phyloP scores from a whole-genome alignment of 2,888 invertebrate species.

The Apamea sordens region DNA sequence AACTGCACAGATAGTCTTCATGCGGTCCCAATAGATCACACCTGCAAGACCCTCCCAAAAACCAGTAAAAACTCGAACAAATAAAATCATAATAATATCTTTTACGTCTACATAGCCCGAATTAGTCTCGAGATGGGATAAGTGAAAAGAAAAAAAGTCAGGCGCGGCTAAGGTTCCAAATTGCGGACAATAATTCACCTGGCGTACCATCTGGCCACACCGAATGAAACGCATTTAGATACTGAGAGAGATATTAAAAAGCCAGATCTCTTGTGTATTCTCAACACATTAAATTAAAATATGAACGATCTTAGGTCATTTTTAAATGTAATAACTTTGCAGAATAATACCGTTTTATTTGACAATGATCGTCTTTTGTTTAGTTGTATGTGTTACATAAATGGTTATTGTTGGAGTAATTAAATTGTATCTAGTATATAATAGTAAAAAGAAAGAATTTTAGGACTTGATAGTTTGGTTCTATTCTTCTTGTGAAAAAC shows the following conservation, averaged over 20 bases:
- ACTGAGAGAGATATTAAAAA: slow-evolving; percentile 77
- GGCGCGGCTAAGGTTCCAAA: slow-evolving; percentile 69
- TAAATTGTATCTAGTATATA: neutral
- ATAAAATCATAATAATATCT: slow-evolving; percentile 45
- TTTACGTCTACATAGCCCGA: slow-evolving; percentile 59
- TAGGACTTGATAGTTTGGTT: neutral
- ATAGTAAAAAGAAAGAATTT: neutral
- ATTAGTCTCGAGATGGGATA: slow-evolving; percentile 66
- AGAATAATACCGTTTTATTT: slow-evolving; percentile 12
- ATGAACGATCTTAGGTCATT: slow-evolving; percentile 31
- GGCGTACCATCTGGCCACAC: slow-evolving; percentile 78
- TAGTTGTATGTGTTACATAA: neutral
- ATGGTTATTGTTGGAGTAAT: neutral
- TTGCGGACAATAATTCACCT: slow-evolving; percentile 80
- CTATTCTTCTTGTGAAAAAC: neutral
- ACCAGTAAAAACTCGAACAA: slow-evolving; percentile 3
- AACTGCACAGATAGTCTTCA: neutral
- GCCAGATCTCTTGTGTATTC: slow-evolving; percentile 68
- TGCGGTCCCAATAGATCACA: neutral
- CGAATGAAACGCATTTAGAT: slow-evolving; percentile 79
- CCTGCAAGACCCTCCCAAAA: neutral
- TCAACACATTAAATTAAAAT: slow-evolving; percentile 63
- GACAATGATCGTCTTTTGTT: neutral
- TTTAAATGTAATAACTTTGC: slow-evolving; percentile 30
- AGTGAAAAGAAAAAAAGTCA: slow-evolving; percentile 73